A percentile compares a stretch with the other conserved stretches of the same genome.
Evolutionary conservation across 1,140 invertebrate species (phyloP).

Genomic region (Maconellicoccus hirsutus): DNA sequence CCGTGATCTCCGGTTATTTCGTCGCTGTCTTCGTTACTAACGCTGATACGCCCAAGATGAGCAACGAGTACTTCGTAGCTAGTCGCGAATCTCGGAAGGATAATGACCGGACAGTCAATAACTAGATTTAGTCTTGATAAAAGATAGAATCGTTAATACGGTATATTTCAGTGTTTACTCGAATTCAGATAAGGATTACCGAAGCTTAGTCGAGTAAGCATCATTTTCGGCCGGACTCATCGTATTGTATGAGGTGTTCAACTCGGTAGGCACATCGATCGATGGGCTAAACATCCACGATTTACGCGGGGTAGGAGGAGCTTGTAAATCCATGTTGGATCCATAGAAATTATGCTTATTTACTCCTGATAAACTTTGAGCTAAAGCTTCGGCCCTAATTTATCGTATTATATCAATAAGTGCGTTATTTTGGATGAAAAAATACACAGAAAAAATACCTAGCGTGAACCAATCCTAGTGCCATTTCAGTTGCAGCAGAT

Average conservation of each 20-base stretch:
- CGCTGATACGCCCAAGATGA: slow-evolving; percentile 80
- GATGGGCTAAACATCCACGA: slow-evolving; percentile 25
- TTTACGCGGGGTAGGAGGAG: slow-evolving; percentile 32
- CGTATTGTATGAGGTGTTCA: slow-evolving; percentile 33
- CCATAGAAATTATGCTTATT: slow-evolving; percentile 38
- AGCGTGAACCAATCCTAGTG: slow-evolving; percentile 73
- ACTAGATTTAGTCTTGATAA: slow-evolving; percentile 52
- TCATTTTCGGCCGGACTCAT: slow-evolving; percentile 36
- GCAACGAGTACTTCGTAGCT: slow-evolving; percentile 78
- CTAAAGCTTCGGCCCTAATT: slow-evolving; percentile 36
- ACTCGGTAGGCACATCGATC: not conserved
- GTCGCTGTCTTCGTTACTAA: slow-evolving; percentile 35
- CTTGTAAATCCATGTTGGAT: slow-evolving; percentile 35
- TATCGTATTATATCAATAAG: not conserved
- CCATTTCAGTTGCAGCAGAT: slow-evolving; percentile 85
- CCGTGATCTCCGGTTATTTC: slow-evolving; percentile 24
- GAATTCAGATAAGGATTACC: too few relatives aligned
- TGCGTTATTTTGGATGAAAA: not conserved
- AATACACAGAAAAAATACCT: slow-evolving; percentile 35
- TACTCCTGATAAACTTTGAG: slow-evolving; percentile 43
- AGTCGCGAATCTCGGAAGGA: slow-evolving; percentile 63
- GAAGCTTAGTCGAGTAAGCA: slow-evolving; percentile 29
- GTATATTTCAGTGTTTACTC: too few relatives aligned
- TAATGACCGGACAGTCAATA: slow-evolving; percentile 79
- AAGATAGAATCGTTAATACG: not conserved